phyloP scores from a whole-genome alignment of 2,797 vertebrate genomes.

The Holocentrus rufus region DNA sequence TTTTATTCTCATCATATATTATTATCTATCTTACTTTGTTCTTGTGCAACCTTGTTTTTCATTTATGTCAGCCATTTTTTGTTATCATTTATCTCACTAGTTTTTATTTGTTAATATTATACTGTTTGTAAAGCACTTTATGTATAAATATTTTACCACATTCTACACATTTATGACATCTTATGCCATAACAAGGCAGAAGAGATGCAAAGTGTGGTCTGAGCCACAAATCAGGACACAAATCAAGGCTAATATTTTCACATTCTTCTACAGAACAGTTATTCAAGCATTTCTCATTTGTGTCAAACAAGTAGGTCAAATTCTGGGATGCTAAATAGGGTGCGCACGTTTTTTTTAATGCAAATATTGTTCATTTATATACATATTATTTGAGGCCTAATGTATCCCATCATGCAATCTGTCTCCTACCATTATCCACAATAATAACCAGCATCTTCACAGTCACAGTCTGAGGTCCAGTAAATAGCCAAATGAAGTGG shows the following conservation, averaged over 20 bases:
- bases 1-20: background rate
- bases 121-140: conserved; percentile 21
- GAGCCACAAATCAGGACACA: conserved; percentile 47
- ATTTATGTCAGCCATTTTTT: too few relatives aligned
- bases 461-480: background rate
- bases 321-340: conserved; percentile 53
- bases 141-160: conserved; percentile 31
- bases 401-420: conserved; percentile 49
- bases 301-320: conserved; percentile 64
- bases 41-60: too few relatives aligned
- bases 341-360: conserved; percentile 13
- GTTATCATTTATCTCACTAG: background rate
- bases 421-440: conserved; percentile 42
- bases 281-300: conserved; percentile 58
- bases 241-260: conserved; percentile 51
- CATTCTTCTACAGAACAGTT: conserved; percentile 45
- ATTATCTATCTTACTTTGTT: background rate
- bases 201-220: conserved; percentile 14
- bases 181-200: conserved; percentile 38
- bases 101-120: conserved; percentile 16
- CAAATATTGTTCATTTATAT: too few relatives aligned
- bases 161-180: conserved; percentile 20
- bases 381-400: conserved; percentile 51
- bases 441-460: conserved; percentile 40
- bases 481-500: conserved; percentile 57